A percentile compares a stretch with the other conserved stretches of the same genome.
phyloP scores from a whole-genome alignment of 2,797 vertebrate genomes.

The Amblyopsis hoosieri region DNA sequence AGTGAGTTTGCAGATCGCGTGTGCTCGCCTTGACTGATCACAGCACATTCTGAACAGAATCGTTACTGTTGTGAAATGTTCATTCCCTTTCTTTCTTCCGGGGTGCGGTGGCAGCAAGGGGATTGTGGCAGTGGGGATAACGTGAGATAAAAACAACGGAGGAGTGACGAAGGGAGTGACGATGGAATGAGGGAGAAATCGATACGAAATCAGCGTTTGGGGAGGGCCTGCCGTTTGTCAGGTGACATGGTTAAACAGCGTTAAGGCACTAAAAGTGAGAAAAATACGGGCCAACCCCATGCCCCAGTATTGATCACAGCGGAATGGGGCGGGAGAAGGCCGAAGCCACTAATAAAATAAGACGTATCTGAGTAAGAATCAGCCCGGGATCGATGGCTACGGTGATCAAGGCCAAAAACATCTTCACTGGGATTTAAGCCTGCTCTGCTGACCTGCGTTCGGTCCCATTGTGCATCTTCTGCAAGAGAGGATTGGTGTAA shows the following conservation, averaged over 20 bases:
- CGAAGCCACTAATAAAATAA: conserved; percentile 99
- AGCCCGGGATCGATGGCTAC: conserved; percentile 78
- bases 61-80: too few relatives aligned
- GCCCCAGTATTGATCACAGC: conserved; percentile 93
- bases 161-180: conserved; percentile 85
- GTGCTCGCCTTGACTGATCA: too few relatives aligned
- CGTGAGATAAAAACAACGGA: conserved; percentile 88
- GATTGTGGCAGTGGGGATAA: conserved; percentile 69
- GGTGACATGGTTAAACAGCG: conserved; percentile 93
- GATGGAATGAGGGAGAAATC: conserved; percentile 90
- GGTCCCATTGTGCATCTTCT: conserved; percentile 34
- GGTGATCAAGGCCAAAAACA: conserved; percentile 84
- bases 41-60: too few relatives aligned
- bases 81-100: too few relatives aligned
- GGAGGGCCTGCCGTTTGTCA: conserved; percentile 96
- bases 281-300: conserved; percentile 90
- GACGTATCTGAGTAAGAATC: conserved; percentile 89
- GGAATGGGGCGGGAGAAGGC: conserved; percentile 93
- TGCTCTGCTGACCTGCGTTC: conserved; percentile 48
- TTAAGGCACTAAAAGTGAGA: conserved; percentile 89
- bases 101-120: conserved; percentile 18
- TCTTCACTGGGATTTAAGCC: conserved; percentile 82
- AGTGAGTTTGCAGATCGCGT: too few relatives aligned
- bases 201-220: conserved; percentile 96
- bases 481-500: conserved; percentile 36